Evolutionary conservation across 2,888 invertebrate species (phyloP), one percentile per base, ranked within the genome.

Genomic region (Eupeodes latifasciatus): DNA sequence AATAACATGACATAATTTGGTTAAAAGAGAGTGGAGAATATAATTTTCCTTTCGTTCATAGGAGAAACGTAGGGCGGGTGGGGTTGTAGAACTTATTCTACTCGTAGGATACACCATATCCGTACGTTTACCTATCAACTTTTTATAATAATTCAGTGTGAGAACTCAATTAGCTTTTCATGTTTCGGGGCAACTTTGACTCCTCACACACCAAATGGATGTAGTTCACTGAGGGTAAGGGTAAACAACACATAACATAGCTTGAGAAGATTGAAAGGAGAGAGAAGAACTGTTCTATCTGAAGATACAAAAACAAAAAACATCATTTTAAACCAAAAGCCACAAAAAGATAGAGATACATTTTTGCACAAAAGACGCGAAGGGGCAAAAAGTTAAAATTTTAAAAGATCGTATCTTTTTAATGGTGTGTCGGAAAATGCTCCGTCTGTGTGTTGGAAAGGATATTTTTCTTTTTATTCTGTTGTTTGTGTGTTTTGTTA

Each of bases 141-240:
- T 34, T 66, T 66, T 66, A 49, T 49, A 49, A 57, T 64, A 62
- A 64, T 62, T 78, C 72, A 69, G 62, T 74, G 87, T 64, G 84
- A 88, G 87, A 84, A 88, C 87, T 88, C 84, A 88, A 88, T 88
- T 88, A 88, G 87, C 84, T 76, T 88, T 84, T 88, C 84, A 84
- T 88, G 86, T 86, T 86, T 79, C n/a, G 75, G 82, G 57, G 62
- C 82, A 78, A 69, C 83, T 78, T 82, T 82, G 78, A 82, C 78
- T 86, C 62, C 67, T 74, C 82, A 78, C 66, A 78, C 66, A 82
- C 27, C 27, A 64, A 69, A 81, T 47, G 66, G 36, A 75, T 55
- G 51, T 77, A 81, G 81, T 75, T 71, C 77, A 72, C 71, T 57
- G 19, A 27, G 69, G 47, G 55, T 55, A 71, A 71, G 40, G 40